Evolutionary conservation across 2,797 vertebrate species (phyloP).

Genomic region (Amblyraja radiata): DNA sequence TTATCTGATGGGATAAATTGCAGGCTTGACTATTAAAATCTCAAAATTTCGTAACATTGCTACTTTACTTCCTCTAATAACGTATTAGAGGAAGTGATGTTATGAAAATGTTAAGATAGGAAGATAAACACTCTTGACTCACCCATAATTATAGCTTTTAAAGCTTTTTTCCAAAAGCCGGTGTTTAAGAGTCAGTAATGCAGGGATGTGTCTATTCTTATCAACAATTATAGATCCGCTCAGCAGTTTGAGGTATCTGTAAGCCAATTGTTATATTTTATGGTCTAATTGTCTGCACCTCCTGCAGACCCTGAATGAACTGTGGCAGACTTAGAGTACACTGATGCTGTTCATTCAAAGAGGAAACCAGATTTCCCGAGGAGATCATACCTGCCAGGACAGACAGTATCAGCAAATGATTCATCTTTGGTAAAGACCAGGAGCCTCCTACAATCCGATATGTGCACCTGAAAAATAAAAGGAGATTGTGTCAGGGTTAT

Average conservation of each 20-base stretch:
- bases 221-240: too few relatives aligned
- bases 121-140: too few relatives aligned
- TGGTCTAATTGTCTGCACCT: neutral
- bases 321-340: neutral
- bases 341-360: neutral
- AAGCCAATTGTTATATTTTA: neutral
- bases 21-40: too few relatives aligned
- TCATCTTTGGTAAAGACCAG: neutral
- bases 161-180: neutral
- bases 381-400: slow-evolving; percentile 6
- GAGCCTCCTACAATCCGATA: neutral
- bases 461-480: neutral
- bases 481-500: neutral
- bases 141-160: neutral
- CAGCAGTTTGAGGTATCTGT: neutral
- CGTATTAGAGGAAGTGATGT: neutral
- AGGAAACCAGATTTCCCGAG: neutral
- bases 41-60: too few relatives aligned
- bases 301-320: too few relatives aligned
- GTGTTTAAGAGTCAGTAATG: neutral
- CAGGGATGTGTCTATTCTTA: neutral
- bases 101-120: neutral
- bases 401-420: neutral
- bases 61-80: too few relatives aligned
- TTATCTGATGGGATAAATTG: too few relatives aligned